A percentile compares a stretch with the other conserved stretches of the same genome.
Evolutionary conservation across 2,113 vertebrate genomes (phyloP).

Genomic region (Mionectes macconnelli): DNA sequence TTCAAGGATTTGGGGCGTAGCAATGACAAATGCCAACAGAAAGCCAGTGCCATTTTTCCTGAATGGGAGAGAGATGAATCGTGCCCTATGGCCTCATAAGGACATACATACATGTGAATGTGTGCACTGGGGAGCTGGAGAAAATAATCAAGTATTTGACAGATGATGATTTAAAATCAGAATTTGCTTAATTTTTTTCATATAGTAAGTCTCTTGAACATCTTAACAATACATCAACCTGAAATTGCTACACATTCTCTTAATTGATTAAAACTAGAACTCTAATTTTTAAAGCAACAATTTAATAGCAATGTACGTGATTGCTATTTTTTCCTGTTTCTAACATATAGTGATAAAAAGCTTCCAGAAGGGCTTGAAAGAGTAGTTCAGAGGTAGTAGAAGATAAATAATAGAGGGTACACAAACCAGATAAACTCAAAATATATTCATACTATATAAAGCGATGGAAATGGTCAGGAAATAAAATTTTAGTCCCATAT

Average conservation of each 20-base stretch:
- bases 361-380: not conserved
- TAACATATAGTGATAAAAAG: not conserved
- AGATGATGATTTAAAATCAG: not conserved
- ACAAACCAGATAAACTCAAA: not conserved
- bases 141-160: not conserved
- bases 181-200: not conserved
- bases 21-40: not conserved
- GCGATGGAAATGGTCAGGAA: not conserved
- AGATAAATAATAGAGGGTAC: not conserved
- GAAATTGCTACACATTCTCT: not conserved
- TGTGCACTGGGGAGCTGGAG: not conserved
- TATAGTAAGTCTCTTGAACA: not conserved
- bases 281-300: not conserved
- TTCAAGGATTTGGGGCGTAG: not conserved
- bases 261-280: not conserved
- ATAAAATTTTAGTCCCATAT: not conserved
- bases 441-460: not conserved
- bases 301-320: not conserved
- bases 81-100: not conserved
- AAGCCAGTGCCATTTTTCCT: not conserved
- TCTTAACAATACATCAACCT: not conserved
- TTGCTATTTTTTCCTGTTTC: not conserved
- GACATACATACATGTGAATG: accelerated
- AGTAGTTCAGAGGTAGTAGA: not conserved
- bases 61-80: not conserved